Percentiles rank a stretch among this genome's conserved stretches.
These are phyloP conservation scores for Tenthredo livida DNA, from an alignment of 2,888 invertebrate genomes.

Conservation along the genomic window DNA sequence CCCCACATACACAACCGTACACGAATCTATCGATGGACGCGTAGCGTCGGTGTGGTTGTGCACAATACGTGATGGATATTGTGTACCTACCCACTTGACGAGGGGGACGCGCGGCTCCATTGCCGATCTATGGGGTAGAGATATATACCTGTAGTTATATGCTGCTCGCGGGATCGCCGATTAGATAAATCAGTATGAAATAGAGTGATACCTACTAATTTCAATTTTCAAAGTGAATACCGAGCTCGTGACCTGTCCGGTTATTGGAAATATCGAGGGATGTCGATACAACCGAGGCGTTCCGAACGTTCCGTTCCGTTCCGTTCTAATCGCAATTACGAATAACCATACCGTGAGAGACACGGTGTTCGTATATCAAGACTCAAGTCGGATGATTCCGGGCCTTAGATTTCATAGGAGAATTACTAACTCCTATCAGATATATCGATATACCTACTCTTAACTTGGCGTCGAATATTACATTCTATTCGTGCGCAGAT, in stretches of 20 bases:
- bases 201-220: constrained; percentile 53
- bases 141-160: constrained; percentile 33
- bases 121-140: constrained; percentile 21
- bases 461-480: background rate
- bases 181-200: constrained; percentile 53
- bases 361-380: constrained; percentile 20
- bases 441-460: background rate
- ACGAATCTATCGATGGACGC: background rate
- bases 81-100: constrained; percentile 38
- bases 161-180: constrained; percentile 43
- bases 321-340: constrained; percentile 47
- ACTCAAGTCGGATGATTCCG: background rate
- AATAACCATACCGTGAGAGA: constrained; percentile 49
- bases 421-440: background rate
- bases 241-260: constrained; percentile 45
- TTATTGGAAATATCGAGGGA: constrained; percentile 36
- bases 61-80: constrained; percentile 39
- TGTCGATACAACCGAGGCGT: constrained; percentile 20
- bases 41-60: background rate
- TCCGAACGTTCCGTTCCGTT: constrained; percentile 23
- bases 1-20: background rate
- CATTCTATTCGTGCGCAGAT: background rate
- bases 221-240: constrained; percentile 54
- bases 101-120: constrained; percentile 3
- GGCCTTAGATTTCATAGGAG: background rate